Base-by-base conservation (phyloP, 2,888 invertebrate genomes). In the Tolmerus cingulatus region DNA sequence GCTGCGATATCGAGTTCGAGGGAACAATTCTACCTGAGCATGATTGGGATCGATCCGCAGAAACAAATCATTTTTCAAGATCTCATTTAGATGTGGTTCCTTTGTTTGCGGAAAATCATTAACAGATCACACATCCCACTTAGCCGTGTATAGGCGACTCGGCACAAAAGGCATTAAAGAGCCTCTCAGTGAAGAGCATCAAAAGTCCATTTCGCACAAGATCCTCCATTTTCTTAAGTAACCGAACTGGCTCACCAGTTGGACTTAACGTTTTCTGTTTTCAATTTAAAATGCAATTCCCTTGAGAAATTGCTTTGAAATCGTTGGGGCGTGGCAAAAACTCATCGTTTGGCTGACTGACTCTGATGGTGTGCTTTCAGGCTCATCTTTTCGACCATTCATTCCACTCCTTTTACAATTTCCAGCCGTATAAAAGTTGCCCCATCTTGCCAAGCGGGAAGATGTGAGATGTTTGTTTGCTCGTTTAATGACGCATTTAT, bases 271-370 rank as follows among this genome's bases (percentile, higher is more conserved):
- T 79, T 30, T 76, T 76, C 82, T 16, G 74, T 87, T 87, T 87
- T 87, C 87, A 87, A 87, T 87, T 87, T 87, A 87, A 87, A 87
- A 87, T 87, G 87, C 82, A 87, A 87, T 87, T 87, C 87, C 82
- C 87, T 87, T 87, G 87, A 87, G 87, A 88, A 87, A 88, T 87
- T 88, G 88, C 85, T 87, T 87, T 87, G 46, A 77, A 87, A 88
- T 88, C 88, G 81, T 78, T 79, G 79, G 87, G 88, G 88, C 88
- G 88, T 88, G 88, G 88, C 88, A 87, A 87, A 51, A 88, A 88
- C 74, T 88, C 88, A 88, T 87, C 87, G 87, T 88, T 87, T 85
- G 87, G 55, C 86, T 84, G 84, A 88, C 88, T 87, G 87, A 87
- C 86, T 87, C 77, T 84, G 87, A 87, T 82, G 87, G 57, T 74